Percentiles rank a stretch among this genome's conserved stretches.
Evolutionary conservation across 2,113 vertebrate genomes (phyloP).

Genomic region (Sisor rabdophorus): DNA sequence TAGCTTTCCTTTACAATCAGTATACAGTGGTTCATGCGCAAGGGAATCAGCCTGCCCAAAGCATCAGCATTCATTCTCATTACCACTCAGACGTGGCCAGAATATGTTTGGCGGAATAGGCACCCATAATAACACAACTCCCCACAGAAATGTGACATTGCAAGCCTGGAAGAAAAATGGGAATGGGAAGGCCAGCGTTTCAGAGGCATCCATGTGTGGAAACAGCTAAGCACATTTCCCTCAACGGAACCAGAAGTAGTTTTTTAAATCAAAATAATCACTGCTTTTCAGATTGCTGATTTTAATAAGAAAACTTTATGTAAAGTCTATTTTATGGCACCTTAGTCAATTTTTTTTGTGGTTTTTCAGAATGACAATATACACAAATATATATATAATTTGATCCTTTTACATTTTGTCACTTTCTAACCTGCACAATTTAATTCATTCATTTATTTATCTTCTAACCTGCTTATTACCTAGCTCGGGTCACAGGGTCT

Average conservation of each 20-base stretch:
- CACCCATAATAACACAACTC: slow-evolving; percentile 55
- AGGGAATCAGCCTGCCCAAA: slow-evolving; percentile 47
- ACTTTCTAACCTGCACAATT: no score
- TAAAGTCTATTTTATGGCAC: no score
- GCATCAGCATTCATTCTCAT: slow-evolving; percentile 69
- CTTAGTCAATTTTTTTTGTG: no score
- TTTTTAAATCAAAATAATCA: slow-evolving; percentile 60
- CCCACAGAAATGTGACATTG: slow-evolving; percentile 62
- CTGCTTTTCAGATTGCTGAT: slow-evolving; percentile 56
- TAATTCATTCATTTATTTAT: no score
- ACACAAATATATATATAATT: neutral
- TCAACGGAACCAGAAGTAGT: slow-evolving; percentile 65
- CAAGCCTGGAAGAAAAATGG: slow-evolving; percentile 56
- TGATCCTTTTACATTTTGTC: neutral
- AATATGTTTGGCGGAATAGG: slow-evolving; percentile 56
- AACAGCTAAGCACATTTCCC: slow-evolving; percentile 69
- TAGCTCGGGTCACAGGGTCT: no score
- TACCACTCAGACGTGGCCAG: slow-evolving; percentile 61
- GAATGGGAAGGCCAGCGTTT: slow-evolving; percentile 41
- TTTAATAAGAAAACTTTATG: neutral
- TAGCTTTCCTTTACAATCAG: neutral
- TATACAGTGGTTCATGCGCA: neutral
- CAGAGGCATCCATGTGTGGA: slow-evolving; percentile 66
- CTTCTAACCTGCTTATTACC: no score
- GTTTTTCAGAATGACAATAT: neutral